phyloP scores from a whole-genome alignment of 2,113 vertebrate genomes.

The Caloenas nicobarica region DNA sequence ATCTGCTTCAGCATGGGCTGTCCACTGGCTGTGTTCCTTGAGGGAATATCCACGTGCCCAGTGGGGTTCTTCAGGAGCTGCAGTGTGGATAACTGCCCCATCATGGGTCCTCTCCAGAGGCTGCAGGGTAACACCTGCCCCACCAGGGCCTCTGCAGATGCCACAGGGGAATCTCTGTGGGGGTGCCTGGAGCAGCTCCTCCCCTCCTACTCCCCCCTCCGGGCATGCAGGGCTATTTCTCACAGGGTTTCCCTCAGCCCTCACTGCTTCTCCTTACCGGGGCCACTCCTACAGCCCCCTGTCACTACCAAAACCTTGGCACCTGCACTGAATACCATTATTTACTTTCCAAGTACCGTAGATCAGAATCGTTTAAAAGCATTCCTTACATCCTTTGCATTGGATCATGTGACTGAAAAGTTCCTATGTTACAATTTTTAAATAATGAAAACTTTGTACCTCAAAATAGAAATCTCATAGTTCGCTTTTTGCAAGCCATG shows the following conservation, averaged over 20 bases:
- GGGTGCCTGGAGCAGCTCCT: fast-evolving
- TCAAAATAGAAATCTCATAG: neutral
- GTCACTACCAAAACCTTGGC: neutral
- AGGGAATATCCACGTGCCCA: neutral
- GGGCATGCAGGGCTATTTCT: neutral
- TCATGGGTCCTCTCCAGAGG: neutral
- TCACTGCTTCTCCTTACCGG: neutral
- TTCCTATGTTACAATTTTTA: neutral
- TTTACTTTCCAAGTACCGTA: neutral
- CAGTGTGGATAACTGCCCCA: neutral
- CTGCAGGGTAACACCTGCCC: neutral
- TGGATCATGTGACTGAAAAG: neutral
- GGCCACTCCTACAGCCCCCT: fast-evolving
- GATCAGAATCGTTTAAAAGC: neutral
- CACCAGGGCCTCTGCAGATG: fast-evolving
- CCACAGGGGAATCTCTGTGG: fast-evolving
- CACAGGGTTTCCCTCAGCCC: neutral
- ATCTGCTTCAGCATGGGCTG: neutral
- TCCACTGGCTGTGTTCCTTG: fast-evolving
- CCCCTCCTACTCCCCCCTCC: neutral
- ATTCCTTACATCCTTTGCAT: neutral
- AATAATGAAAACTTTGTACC: neutral
- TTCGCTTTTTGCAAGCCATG: neutral
- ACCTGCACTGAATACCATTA: neutral
- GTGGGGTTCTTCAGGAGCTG: neutral